phyloP scores from a whole-genome alignment of 53 echinoderm and acorn worm species.

The Holothuria leucospilota region DNA sequence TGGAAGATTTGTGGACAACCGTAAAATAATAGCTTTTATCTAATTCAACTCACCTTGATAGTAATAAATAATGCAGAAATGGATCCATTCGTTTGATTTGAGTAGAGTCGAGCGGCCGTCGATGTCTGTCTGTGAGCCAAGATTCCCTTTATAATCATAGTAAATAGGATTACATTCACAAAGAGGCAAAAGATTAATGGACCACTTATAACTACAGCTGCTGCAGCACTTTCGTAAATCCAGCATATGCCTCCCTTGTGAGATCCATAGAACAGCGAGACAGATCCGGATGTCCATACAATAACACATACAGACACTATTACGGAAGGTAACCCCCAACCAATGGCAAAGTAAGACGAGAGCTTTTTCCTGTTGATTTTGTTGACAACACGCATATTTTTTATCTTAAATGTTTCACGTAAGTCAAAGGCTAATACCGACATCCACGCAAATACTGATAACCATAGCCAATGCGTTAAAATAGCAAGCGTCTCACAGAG shows the following conservation, averaged over 20 bases:
- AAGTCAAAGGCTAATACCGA: constrained; percentile 9
- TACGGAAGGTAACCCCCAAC: neutral
- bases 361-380: neutral
- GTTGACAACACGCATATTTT: constrained; percentile 15
- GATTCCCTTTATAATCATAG: neutral
- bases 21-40: too few relatives aligned
- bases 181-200: neutral
- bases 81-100: neutral
- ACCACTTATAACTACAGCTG: constrained; percentile 7
- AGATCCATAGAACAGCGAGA: constrained; percentile 1
- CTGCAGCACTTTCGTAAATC: neutral
- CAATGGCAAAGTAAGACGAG: neutral
- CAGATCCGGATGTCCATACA: neutral
- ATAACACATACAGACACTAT: neutral
- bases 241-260: neutral
- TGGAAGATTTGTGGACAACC: too few relatives aligned
- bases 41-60: neutral
- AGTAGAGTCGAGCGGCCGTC: neutral
- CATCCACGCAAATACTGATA: constrained; percentile 25
- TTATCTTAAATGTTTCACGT: constrained; percentile 4
- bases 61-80: neutral
- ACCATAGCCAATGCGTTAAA: constrained; percentile 18
- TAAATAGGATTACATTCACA: neutral
- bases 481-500: neutral
- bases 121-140: neutral